Evolutionary conservation across 1,140 invertebrate genomes (phyloP), one percentile per base, ranked within the genome.

Genomic region (Drosophila grimshawi): DNA sequence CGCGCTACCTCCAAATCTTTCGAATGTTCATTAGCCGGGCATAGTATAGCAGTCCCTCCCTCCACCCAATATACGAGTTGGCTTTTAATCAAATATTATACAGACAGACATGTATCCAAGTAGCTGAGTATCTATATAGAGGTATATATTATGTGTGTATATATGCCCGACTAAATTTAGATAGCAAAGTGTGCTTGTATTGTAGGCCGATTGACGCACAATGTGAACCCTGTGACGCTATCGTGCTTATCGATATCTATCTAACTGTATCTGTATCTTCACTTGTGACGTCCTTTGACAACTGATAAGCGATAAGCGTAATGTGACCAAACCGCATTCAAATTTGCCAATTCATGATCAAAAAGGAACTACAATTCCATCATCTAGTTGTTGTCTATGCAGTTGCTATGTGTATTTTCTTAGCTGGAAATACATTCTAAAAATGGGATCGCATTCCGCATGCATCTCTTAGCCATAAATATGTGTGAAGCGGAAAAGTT

Each of bases 151-250:
- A 76, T 71, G 65, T 53, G 41, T 41, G 48, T 64, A 61, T 56
- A 48, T 66, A 5, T 35, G 51, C 59, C 63, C 62, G 53, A 46
- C 67, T 82, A 65, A 46, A 67, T 67, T 67, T 73, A 73, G 70
- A 72, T 60, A 72, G 11, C 41, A 73, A 64, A 45, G 55, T 66
- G 59, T 72, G 30, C 37, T 33, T 37, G 35, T 32, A 39, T 63
- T 46, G 5, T 82, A 86, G 81, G 67, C 61, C 81, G 76, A 86
- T 86, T 86, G 82, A 86, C 82, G 72, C 72, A 75, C 66, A 75
- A 70, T 63, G 35, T 67, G 56, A 55, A 57, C 52, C 57, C 30
- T 59, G 72, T 75, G 72, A 75, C 72, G 72, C 66, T 62, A 63
- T 56, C 45, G 27, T 59, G 55, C 72, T 75, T 75, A 75, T 75